Evolutionary conservation across 2,113 vertebrate species (phyloP).

Genomic region (Puffinus mauretanicus): DNA sequence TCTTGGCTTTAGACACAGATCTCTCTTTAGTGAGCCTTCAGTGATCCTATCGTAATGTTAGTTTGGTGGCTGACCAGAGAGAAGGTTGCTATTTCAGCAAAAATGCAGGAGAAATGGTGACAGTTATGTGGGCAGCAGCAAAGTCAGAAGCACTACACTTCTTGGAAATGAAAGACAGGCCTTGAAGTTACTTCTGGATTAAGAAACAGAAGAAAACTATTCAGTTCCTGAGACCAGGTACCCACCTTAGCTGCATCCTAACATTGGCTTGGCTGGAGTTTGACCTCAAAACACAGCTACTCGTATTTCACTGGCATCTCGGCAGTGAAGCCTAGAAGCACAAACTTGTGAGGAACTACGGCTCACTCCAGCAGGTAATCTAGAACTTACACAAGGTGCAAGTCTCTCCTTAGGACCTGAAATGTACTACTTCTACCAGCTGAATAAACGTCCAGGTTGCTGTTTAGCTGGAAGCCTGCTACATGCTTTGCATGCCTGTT

Average conservation of each 20-base stretch:
- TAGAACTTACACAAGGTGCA: background rate
- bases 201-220: background rate
- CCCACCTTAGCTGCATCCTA: background rate
- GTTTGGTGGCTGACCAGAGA: background rate
- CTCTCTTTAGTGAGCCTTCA: background rate
- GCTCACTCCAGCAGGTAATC: background rate
- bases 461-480: background rate
- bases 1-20: background rate
- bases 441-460: background rate
- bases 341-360: background rate
- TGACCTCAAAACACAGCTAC: background rate
- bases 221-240: background rate
- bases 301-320: background rate
- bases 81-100: background rate
- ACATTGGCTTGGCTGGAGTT: background rate
- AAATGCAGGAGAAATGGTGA: background rate
- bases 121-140: background rate
- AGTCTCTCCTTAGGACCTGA: background rate
- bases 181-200: background rate
- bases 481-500: background rate
- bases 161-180: background rate
- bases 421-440: background rate
- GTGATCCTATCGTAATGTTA: background rate
- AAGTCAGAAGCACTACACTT: background rate
- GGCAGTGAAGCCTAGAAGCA: background rate